These are phyloP conservation scores for Catocala sponsa DNA, from an alignment of 2,888 invertebrate species.

Conservation along the genomic window DNA sequence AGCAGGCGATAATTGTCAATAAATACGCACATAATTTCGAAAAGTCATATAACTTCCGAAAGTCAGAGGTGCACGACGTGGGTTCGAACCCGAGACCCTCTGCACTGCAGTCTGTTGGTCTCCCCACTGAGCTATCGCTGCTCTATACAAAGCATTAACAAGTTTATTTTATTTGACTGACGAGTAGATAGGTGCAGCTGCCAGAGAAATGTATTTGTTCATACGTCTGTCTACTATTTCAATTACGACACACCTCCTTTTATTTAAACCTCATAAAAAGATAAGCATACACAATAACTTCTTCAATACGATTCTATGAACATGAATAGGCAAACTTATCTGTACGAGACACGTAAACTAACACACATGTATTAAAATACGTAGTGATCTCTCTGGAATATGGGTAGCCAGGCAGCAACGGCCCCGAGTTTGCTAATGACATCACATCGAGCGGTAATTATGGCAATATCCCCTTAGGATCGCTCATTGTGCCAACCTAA, in stretches of 20 bases:
- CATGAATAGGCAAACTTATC: too few species aligned
- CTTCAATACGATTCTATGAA: too few species aligned
- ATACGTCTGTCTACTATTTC: constrained; percentile 5
- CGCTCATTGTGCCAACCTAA: constrained; percentile 11
- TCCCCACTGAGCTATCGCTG: too few species aligned
- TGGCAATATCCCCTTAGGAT: constrained; percentile 13
- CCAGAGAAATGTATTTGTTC: constrained; percentile 5
- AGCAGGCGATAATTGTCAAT: too few species aligned
- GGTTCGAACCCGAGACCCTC: too few species aligned
- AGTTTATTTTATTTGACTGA: constrained; percentile 1
- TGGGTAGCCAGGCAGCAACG: constrained; percentile 3
- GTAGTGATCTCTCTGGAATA: not conserved
- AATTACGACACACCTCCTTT: not conserved
- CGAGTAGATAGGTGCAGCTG: not conserved
- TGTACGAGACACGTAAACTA: not conserved
- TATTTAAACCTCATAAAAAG: too few species aligned
- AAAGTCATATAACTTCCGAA: too few species aligned
- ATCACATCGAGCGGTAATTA: constrained; percentile 16
- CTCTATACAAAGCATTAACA: too few species aligned
- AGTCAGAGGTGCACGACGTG: too few species aligned
- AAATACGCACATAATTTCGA: too few species aligned
- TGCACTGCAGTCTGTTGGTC: too few species aligned
- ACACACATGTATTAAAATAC: not conserved
- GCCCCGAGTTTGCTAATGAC: constrained; percentile 10
- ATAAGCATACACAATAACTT: too few species aligned